Percentiles rank a stretch among this genome's conserved stretches.
phyloP scores from a whole-genome alignment of 92 coral and sea anemone species.

The Zoanthus gigantus region DNA sequence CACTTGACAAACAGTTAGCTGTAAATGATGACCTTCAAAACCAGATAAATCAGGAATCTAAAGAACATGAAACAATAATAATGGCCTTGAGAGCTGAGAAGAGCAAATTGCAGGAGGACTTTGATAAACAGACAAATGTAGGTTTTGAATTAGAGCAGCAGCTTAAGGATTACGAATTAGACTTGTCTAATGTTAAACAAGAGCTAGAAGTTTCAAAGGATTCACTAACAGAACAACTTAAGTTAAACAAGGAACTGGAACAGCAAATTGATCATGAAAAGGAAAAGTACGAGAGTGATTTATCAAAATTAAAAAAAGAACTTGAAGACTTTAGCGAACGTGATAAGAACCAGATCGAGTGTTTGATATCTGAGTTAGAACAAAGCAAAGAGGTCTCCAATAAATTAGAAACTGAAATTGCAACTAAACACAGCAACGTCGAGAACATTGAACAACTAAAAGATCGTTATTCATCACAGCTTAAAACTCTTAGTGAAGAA shows the following conservation, averaged over 20 bases:
- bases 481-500: conserved; percentile 56
- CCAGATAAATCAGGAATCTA: conserved; percentile 4
- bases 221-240: conserved; percentile 72
- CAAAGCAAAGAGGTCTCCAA: conserved; percentile 13
- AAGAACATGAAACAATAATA: conserved; percentile 40
- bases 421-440: conserved; percentile 13
- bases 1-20: conserved; percentile 73
- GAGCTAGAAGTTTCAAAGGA: conserved; percentile 73
- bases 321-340: conserved; percentile 23
- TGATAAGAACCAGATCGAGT: conserved; percentile 44
- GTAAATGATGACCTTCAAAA: conserved; percentile 60
- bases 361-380: conserved; percentile 35
- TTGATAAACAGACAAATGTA: conserved; percentile 10
- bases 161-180: conserved; percentile 49
- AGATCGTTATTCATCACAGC: conserved; percentile 48
- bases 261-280: conserved; percentile 65
- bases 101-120: conserved; percentile 18
- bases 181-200: conserved; percentile 36
- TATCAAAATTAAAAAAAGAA: conserved; percentile 47
- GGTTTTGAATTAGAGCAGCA: conserved; percentile 58
- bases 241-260: conserved; percentile 68
- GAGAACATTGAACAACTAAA: conserved; percentile 47
- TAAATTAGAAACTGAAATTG: conserved; percentile 52
- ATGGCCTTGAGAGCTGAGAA: conserved; percentile 34
- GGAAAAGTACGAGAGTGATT: conserved; percentile 51